Conservation (phyloP, 1,140 invertebrate genomes). For the Polyergus mexicanus region DNA sequence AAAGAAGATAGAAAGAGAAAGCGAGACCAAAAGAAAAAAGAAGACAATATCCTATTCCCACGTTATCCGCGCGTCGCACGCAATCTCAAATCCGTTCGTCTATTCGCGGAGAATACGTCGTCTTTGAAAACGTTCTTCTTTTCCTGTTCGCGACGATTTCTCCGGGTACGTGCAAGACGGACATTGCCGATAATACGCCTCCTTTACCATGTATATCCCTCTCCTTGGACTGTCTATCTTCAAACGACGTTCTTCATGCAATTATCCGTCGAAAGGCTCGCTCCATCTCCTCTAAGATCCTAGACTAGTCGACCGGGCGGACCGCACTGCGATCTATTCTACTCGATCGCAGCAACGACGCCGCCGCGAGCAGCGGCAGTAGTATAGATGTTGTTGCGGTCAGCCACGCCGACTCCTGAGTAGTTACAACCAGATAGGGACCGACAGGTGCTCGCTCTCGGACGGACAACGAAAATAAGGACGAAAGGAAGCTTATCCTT, state of each 20-base stretch:
- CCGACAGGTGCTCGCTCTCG: slow-evolving; percentile 75
- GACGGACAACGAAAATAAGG: slow-evolving; percentile 36
- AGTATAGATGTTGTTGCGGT: slow-evolving; percentile 82
- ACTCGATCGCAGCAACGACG: slow-evolving; percentile 54
- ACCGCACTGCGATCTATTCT: slow-evolving; percentile 62
- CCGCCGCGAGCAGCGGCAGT: slow-evolving; percentile 69
- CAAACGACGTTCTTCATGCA: slow-evolving; percentile 74
- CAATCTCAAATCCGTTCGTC: slow-evolving; percentile 48
- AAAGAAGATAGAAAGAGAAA: not conserved
- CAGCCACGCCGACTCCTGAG: slow-evolving; percentile 77
- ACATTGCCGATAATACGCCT: slow-evolving; percentile 71
- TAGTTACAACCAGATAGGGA: slow-evolving; percentile 75
- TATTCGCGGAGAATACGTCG: slow-evolving; percentile 46
- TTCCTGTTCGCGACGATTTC: slow-evolving; percentile 24
- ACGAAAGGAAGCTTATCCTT: slow-evolving; percentile 4
- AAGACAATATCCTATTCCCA: slow-evolving; percentile 40
- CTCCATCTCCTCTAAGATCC: slow-evolving; percentile 71
- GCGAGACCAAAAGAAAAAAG: not conserved
- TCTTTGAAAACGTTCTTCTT: slow-evolving; percentile 19
- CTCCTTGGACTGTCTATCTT: slow-evolving; percentile 12
- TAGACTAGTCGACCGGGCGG: slow-evolving; percentile 66
- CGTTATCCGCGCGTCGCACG: slow-evolving; percentile 53
- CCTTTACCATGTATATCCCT: slow-evolving; percentile 15
- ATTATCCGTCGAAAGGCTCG: slow-evolving; percentile 79
- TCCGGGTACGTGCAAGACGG: slow-evolving; percentile 33